These are phyloP conservation scores for Felis chaus DNA, from an alignment of 2,113 vertebrate species.

Conservation along the genomic window DNA sequence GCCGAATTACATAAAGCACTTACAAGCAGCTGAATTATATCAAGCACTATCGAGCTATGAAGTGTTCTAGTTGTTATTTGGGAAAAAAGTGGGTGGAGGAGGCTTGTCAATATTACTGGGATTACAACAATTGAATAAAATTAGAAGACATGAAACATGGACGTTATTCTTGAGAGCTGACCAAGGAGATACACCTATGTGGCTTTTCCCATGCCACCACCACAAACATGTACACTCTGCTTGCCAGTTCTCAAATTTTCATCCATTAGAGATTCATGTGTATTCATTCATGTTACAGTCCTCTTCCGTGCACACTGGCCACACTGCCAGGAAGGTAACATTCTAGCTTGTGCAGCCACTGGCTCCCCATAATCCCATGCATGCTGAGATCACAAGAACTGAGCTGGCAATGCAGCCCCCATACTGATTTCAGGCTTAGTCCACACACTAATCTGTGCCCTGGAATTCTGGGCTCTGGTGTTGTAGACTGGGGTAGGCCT, in stretches of 20 bases:
- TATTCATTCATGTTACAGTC: accelerated
- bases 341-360: neutral
- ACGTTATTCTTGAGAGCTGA: neutral
- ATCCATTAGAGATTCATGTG: neutral
- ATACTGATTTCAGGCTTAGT: neutral
- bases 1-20: neutral
- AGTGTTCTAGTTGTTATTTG: neutral
- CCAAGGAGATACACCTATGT: neutral
- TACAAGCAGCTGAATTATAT: too few species aligned
- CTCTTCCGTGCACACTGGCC: accelerated
- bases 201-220: accelerated
- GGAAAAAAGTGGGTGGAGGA: neutral
- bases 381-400: neutral
- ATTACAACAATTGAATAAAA: neutral
- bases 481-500: neutral
- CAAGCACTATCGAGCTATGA: accelerated
- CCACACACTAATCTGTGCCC: accelerated
- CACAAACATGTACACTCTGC: accelerated
- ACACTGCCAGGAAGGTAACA: neutral
- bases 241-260: too few species aligned
- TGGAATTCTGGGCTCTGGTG: neutral
- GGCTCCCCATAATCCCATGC: neutral
- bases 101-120: neutral
- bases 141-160: neutral
- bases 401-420: neutral